Percentiles rank a stretch among this genome's conserved stretches.
Conservation (phyloP, 1,140 invertebrate genomes). For the Tribolium madens region DNA sequence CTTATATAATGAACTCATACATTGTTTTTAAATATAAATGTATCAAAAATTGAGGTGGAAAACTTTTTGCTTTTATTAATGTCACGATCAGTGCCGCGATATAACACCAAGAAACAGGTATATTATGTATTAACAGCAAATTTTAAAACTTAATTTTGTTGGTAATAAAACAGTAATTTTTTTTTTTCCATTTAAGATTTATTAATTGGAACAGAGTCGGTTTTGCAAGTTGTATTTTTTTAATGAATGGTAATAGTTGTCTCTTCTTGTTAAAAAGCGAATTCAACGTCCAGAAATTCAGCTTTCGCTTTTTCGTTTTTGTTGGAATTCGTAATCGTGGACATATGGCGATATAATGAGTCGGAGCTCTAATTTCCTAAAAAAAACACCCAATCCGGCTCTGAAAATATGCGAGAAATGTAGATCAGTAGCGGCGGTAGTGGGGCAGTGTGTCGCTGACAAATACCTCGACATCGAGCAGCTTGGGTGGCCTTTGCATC, state of each 20-base stretch:
- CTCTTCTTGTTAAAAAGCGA: not conserved
- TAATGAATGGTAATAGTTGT: too few relatives aligned
- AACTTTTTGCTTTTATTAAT: not conserved
- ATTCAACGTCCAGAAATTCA: not conserved
- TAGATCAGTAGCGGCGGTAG: slow-evolving; percentile 53
- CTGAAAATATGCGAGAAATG: slow-evolving; percentile 48
- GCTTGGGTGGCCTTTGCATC: slow-evolving; percentile 48
- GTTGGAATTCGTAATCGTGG: not conserved
- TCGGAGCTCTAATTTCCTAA: slow-evolving; percentile 15
- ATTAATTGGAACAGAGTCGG: too few relatives aligned
- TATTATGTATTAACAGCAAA: too few relatives aligned
- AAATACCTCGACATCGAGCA: slow-evolving; percentile 44
- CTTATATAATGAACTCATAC: slow-evolving; percentile 24
- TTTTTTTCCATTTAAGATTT: too few relatives aligned
- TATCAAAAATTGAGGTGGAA: not conserved
- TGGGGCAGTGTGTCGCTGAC: slow-evolving; percentile 50
- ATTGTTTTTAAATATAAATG: slow-evolving; percentile 13
- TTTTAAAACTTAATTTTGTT: too few relatives aligned
- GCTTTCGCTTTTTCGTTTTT: not conserved
- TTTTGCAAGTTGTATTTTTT: too few relatives aligned
- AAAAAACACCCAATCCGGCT: slow-evolving; percentile 27
- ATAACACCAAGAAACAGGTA: not conserved
- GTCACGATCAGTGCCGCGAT: not conserved
- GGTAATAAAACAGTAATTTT: too few relatives aligned
- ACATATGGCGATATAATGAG: slow-evolving; percentile 10